Percentiles rank a stretch among this genome's conserved stretches.
Conservation (phyloP, 2,888 invertebrate species). For the Dicroscelio sp. region DNA sequence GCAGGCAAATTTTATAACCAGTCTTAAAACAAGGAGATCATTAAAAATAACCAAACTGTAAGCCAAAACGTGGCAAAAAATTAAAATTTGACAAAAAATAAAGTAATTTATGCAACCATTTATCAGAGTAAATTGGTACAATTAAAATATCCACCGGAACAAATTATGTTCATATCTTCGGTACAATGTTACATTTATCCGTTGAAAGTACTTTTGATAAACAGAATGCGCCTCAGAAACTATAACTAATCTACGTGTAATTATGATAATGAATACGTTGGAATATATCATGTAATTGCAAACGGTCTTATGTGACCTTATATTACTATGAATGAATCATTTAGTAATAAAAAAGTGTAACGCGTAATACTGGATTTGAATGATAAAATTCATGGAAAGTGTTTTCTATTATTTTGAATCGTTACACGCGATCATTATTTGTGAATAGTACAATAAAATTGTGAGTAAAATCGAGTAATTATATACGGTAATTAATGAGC, state of each 20-base stretch:
- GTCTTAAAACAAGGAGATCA: too few relatives aligned
- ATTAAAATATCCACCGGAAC: too few relatives aligned
- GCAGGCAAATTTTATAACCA: too few relatives aligned
- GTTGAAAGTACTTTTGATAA: too few relatives aligned
- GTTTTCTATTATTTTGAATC: background rate
- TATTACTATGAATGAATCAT: slow-evolving; percentile 16
- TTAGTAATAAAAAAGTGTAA: slow-evolving; percentile 8
- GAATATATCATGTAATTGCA: slow-evolving; percentile 12
- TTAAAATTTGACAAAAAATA: background rate
- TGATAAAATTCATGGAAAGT: slow-evolving; percentile 13
- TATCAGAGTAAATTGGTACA: too few relatives aligned
- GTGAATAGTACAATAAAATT: background rate
- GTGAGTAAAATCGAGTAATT: background rate
- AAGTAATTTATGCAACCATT: too few relatives aligned
- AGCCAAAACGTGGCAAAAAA: background rate
- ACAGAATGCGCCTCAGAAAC: too few relatives aligned
- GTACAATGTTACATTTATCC: too few relatives aligned
- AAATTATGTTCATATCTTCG: too few relatives aligned
- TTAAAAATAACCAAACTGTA: too few relatives aligned
- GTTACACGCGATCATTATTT: background rate
- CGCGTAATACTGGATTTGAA: background rate
- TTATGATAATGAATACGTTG: too few relatives aligned
- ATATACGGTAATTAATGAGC: background rate
- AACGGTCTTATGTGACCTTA: slow-evolving; percentile 32
- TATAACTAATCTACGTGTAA: background rate